Conservation (phyloP, 1,140 invertebrate species). For the Drosophila gunungcola region DNA sequence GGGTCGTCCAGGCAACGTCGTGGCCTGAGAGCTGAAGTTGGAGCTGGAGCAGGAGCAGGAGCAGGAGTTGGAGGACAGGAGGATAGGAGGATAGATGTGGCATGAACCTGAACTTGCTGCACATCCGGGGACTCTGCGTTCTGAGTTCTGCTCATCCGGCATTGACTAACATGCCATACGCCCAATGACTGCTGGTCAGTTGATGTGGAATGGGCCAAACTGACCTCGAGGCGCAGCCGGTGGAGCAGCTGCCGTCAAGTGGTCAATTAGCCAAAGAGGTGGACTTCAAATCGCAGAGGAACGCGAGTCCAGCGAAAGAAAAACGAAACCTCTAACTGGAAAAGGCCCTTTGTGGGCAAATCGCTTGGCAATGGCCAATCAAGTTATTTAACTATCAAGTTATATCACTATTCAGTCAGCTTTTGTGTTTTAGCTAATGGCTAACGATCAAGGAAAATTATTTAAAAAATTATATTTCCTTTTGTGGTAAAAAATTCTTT, state of each 20-base stretch:
- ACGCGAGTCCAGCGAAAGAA: background rate
- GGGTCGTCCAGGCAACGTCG: conserved; percentile 69
- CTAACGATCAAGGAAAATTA: too few species aligned
- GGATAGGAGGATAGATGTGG: background rate
- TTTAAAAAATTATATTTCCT: too few species aligned
- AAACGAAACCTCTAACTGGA: background rate
- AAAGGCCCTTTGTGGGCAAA: background rate
- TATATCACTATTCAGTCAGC: too few species aligned
- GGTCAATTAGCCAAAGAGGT: conserved; percentile 52
- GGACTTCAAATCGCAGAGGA: conserved; percentile 12
- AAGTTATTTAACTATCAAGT: background rate
- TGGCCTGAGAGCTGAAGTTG: background rate
- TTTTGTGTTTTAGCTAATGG: too few species aligned
- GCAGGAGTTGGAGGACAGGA: background rate
- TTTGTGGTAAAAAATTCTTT: too few species aligned
- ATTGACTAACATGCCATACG: conserved; percentile 44
- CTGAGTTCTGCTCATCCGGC: conserved; percentile 34
- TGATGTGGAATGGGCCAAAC: background rate
- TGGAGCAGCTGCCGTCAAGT: conserved; percentile 46
- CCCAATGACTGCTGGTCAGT: conserved; percentile 31
- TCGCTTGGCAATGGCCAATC: background rate
- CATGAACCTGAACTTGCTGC: conserved; percentile 36
- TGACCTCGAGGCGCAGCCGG: conserved; percentile 3
- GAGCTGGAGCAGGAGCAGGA: background rate
- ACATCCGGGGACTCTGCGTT: conserved; percentile 8